Conservation (phyloP, 1,140 invertebrate genomes). For the Asobara japonica region DNA sequence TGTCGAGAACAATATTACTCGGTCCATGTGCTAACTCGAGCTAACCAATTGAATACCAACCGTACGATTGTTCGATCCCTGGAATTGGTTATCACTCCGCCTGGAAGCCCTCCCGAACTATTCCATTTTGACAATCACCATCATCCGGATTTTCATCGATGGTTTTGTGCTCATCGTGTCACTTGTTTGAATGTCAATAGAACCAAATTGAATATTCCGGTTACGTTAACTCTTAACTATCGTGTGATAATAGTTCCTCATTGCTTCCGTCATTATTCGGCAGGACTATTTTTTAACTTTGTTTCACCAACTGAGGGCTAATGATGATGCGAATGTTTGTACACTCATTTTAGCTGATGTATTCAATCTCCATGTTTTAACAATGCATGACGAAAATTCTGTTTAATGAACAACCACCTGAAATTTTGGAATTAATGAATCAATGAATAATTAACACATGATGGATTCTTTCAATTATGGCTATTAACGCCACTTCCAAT, state of each 20-base stretch:
- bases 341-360: background rate
- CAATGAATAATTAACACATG: background rate
- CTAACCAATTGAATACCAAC: conserved; percentile 24
- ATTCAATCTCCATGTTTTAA: background rate
- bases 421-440: conserved; percentile 1
- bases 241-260: background rate
- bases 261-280: background rate
- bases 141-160: conserved; percentile 38
- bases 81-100: conserved; percentile 16
- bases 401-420: background rate
- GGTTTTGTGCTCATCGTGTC: conserved; percentile 14
- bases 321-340: background rate
- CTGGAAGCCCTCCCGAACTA: conserved; percentile 11
- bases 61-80: conserved; percentile 25
- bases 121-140: conserved; percentile 34
- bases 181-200: conserved; percentile 2
- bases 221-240: background rate
- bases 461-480: background rate
- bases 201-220: background rate
- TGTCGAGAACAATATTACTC: conserved; percentile 21
- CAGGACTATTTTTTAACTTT: background rate
- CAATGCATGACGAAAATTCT: background rate
- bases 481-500: background rate
- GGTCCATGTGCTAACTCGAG: background rate
- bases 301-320: background rate